phyloP scores from a whole-genome alignment of 2,797 vertebrate species.

The Ataeniobius toweri region DNA sequence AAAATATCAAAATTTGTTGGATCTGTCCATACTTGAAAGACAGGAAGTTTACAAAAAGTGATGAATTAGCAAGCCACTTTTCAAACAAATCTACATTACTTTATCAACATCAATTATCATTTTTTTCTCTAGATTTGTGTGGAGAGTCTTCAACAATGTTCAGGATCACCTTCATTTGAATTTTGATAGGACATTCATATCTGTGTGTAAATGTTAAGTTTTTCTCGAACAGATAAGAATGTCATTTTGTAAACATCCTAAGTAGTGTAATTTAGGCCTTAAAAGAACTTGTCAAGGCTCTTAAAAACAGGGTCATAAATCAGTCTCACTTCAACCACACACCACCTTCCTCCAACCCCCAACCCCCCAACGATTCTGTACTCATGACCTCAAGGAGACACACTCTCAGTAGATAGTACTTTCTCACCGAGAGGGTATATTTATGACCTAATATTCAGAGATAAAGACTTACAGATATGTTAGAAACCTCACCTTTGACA shows the following conservation, averaged over 20 bases:
- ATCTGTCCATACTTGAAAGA: neutral
- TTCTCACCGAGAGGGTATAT: neutral
- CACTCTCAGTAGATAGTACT: constrained; percentile 21
- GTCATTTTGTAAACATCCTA: neutral
- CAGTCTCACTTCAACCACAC: neutral
- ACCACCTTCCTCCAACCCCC: neutral
- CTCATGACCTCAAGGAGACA: constrained; percentile 15
- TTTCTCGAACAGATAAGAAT: neutral
- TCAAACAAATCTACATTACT: too few relatives aligned
- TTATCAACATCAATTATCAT: too few relatives aligned
- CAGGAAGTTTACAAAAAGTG: neutral
- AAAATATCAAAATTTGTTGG: neutral
- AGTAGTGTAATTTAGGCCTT: neutral
- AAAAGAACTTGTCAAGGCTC: neutral
- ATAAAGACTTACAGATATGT: constrained; percentile 1
- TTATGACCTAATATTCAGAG: neutral
- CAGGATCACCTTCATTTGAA: neutral
- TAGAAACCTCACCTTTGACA: constrained; percentile 86
- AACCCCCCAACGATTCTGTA: too few relatives aligned
- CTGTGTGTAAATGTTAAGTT: neutral
- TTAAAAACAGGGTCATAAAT: constrained; percentile 19
- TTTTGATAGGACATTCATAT: neutral
- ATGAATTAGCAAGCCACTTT: neutral
- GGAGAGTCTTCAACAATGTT: neutral
- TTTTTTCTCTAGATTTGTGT: too few relatives aligned